Evolutionary conservation across 2,113 vertebrate species (phyloP), one percentile per base, ranked within the genome.

Genomic region (Phyllopteryx taeniolatus): DNA sequence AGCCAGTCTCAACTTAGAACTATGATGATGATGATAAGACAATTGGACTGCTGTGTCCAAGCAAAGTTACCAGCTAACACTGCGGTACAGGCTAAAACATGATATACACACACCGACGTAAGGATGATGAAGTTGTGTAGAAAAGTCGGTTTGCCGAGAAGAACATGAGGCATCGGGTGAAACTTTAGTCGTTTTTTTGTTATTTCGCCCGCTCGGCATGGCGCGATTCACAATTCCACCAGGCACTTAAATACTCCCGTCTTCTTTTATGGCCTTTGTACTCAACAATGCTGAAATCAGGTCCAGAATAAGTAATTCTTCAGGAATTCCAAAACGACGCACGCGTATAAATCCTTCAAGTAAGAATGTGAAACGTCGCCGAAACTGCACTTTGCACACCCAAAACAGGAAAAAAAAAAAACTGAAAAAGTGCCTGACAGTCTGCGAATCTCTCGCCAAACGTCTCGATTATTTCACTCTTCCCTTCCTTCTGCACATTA

Each of bases 401-500:
- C 60, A 75, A 67, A 62, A n/a, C 53, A 43, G 72, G 59, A 12
- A 19, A 22, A 39, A 14, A 64, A 64, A 46, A 74, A 81, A 69
- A 49, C 74, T 20, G 20, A 43, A 76, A 85, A 84, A 78, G 81
- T 71, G 78, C 65, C 78, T 49, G 43, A 53, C 67, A 63, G 78
- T 66, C 64, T 79, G 71, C 75, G 76, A 75, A 76, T 67, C 8
- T 66, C 47, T 57, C 69, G 53, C 70, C n/a, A 89, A 84, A 85
- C 63, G 62, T 61, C 53, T 71, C 72, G 19, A 77, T 67, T 75
- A 62, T 0, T 63, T 62, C 10, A 75, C 66, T 71, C 78, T 84
- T 91, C 90, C 88, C 93, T 89, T 92, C 56, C 75, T 86, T 85
- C 91, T 43, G 93, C 79, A 87, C 85, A 93, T 97, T 96, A 98